Percentiles rank a stretch among this genome's conserved stretches.
Conservation (phyloP, 1,140 invertebrate genomes). For the Batillaria attramentaria region DNA sequence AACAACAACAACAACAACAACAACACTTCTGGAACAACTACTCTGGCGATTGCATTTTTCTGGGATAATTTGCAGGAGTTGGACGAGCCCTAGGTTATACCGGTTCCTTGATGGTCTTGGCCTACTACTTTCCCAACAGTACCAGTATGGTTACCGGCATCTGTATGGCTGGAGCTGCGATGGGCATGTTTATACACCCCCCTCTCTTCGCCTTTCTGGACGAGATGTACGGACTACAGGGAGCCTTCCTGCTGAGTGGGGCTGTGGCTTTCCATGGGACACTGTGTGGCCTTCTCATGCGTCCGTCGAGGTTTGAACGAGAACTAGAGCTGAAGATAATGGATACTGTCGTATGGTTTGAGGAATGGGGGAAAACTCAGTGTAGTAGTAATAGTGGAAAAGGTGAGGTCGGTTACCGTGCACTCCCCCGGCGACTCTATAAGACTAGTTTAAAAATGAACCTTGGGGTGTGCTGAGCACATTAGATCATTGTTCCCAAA, state of each 20-base stretch:
- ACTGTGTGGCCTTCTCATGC: slow-evolving; percentile 42
- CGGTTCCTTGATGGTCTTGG: slow-evolving; percentile 32
- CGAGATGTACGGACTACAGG: slow-evolving; percentile 39
- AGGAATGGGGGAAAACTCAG: no score
- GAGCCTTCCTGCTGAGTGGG: slow-evolving; percentile 41
- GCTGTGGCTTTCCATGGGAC: slow-evolving; percentile 36
- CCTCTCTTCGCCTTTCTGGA: slow-evolving; percentile 36
- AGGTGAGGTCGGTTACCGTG: no score
- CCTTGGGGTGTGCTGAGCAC: no score
- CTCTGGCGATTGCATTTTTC: no score
- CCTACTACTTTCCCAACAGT: slow-evolving; percentile 49
- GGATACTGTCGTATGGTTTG: no score
- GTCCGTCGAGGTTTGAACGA: slow-evolving; percentile 37
- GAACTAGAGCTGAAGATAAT: no score
- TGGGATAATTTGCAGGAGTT: slow-evolving; percentile 45
- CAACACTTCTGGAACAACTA: no score
- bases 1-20: no score
- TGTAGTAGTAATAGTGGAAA: no score
- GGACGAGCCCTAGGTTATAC: slow-evolving; percentile 39
- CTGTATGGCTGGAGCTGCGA: slow-evolving; percentile 34
- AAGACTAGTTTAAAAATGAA: no score
- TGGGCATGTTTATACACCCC: slow-evolving; percentile 40
- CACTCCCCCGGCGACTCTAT: no score
- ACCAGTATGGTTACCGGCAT: slow-evolving; percentile 38
- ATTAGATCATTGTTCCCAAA: no score